phyloP scores from a whole-genome alignment of 2,888 invertebrate genomes.

The Cephus sareptanus region DNA sequence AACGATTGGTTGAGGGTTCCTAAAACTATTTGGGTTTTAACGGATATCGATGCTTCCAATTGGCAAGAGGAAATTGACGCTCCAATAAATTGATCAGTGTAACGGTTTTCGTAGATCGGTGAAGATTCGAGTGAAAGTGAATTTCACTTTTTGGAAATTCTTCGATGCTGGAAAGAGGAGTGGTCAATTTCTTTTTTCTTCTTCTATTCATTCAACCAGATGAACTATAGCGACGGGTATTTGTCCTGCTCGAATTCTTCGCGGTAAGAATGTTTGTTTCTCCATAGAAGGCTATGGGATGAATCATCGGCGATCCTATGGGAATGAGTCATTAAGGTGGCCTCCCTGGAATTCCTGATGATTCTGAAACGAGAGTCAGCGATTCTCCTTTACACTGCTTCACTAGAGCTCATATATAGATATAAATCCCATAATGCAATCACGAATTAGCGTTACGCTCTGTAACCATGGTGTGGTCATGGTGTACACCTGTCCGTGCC shows the following conservation, averaged over 20 bases:
- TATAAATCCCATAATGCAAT: constrained; percentile 39
- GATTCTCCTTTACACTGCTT: not conserved
- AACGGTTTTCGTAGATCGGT: not conserved
- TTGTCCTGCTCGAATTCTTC: not conserved
- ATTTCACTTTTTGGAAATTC: not conserved
- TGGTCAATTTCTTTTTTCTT: not conserved
- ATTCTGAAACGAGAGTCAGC: not conserved
- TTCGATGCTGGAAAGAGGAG: not conserved
- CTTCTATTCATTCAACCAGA: not conserved
- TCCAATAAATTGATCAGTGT: not conserved
- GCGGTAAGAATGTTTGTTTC: not conserved
- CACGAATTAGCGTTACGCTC: constrained; percentile 45
- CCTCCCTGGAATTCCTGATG: constrained; percentile 1
- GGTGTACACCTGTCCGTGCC: constrained; percentile 53
- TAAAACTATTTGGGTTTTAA: not conserved
- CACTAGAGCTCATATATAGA: not conserved
- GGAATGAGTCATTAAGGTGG: constrained; percentile 3
- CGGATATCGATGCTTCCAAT: not conserved
- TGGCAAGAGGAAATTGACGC: not conserved
- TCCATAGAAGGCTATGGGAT: constrained; percentile 1
- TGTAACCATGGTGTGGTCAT: constrained; percentile 42
- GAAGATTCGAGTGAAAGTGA: not conserved
- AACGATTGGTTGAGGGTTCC: not conserved
- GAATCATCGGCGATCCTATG: not conserved
- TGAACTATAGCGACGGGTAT: not conserved